A percentile compares a stretch with the other conserved stretches of the same genome.
Evolutionary conservation across 1,140 invertebrate genomes (phyloP).

Genomic region (Procambarus virginalis): DNA sequence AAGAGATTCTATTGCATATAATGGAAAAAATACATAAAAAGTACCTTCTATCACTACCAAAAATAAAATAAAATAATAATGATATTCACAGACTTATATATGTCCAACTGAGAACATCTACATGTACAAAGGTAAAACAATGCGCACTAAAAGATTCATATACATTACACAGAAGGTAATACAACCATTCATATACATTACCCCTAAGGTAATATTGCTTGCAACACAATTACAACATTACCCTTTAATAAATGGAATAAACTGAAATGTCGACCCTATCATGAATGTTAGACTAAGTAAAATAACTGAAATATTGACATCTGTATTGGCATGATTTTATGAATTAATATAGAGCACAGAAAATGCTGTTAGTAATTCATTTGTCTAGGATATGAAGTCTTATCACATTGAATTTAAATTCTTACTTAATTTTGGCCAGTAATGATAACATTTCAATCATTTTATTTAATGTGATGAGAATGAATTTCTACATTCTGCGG

Average conservation of each 20-base stretch:
- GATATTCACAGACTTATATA: slow-evolving; percentile 13
- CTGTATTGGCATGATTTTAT: neutral
- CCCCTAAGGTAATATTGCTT: slow-evolving; percentile 4
- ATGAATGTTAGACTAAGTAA: slow-evolving; percentile 19
- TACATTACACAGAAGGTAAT: too few relatives aligned
- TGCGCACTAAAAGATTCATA: neutral
- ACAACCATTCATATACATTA: slow-evolving; percentile 9
- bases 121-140: slow-evolving; percentile 4
- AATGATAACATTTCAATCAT: slow-evolving; percentile 20
- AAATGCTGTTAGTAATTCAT: too few relatives aligned
- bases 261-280: neutral
- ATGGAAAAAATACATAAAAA: neutral
- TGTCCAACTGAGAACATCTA: slow-evolving; percentile 20
- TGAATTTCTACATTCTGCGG: slow-evolving; percentile 11
- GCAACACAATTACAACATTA: neutral
- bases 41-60: slow-evolving; percentile 6
- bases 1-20: slow-evolving; percentile 10
- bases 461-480: slow-evolving; percentile 7
- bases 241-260: neutral
- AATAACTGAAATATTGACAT: slow-evolving; percentile 8
- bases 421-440: neutral
- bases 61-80: too few relatives aligned
- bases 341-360: too few relatives aligned
- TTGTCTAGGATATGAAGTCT: neutral
- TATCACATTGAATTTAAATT: neutral